A percentile compares a stretch with the other conserved stretches of the same genome.
Evolutionary conservation across 1,140 invertebrate species (phyloP).

Genomic region (Drosophila nigromelanica): DNA sequence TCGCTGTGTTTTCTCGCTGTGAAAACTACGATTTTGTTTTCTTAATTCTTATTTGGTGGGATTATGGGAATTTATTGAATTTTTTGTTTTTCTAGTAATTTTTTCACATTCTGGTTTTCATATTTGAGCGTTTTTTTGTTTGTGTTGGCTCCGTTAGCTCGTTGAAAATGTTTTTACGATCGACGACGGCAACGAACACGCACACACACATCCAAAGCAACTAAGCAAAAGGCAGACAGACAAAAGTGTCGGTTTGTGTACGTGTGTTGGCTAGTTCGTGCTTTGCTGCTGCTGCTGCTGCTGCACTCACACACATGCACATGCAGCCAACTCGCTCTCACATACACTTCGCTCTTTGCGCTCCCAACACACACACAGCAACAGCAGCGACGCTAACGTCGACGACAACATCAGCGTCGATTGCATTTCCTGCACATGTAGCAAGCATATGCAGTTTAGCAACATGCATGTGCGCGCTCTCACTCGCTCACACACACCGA

Average conservation of each 20-base stretch:
- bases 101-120: slow-evolving; percentile 80
- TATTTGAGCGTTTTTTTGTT: slow-evolving; percentile 42
- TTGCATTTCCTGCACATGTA: slow-evolving; percentile 38
- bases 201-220: slow-evolving; percentile 29
- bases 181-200: slow-evolving; percentile 54
- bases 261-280: slow-evolving; percentile 35
- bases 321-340: slow-evolving; percentile 32
- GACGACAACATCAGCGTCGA: slow-evolving; percentile 20
- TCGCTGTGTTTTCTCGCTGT: slow-evolving; percentile 32
- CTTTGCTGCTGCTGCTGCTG: slow-evolving; percentile 34
- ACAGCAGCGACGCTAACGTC: slow-evolving; percentile 9
- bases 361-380: slow-evolving; percentile 6
- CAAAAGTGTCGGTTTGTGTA: slow-evolving; percentile 33
- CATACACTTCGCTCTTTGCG: slow-evolving; percentile 23
- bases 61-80: slow-evolving; percentile 9
- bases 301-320: slow-evolving; percentile 56
- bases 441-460: slow-evolving; percentile 45
- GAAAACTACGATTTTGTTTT: neutral
- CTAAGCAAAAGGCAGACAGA: slow-evolving; percentile 58
- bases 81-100: slow-evolving; percentile 24
- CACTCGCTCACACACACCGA: neutral
- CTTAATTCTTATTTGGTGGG: neutral
- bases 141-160: slow-evolving; percentile 77
- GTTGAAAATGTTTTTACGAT: slow-evolving; percentile 79
- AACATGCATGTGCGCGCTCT: slow-evolving; percentile 35